These are phyloP conservation scores for Melitaea cinxia DNA, from an alignment of 1,140 invertebrate genomes.

Conservation along the genomic window DNA sequence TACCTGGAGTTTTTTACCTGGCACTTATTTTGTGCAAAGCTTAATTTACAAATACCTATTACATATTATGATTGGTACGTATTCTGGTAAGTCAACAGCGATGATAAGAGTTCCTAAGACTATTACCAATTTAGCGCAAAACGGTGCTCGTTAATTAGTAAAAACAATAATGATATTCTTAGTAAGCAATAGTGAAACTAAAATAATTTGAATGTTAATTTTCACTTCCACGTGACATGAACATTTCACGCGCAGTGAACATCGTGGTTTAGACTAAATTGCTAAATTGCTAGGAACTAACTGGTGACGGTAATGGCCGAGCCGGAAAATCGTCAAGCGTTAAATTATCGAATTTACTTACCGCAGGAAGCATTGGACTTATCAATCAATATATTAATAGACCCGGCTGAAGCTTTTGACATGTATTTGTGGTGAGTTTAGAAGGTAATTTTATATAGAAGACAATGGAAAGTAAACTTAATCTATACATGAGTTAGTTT, in stretches of 20 bases:
- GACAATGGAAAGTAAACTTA: too few species aligned
- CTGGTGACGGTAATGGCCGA: slow-evolving; percentile 87
- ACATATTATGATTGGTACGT: too few species aligned
- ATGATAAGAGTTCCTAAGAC: too few species aligned
- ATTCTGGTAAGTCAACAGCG: too few species aligned
- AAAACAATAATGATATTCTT: slow-evolving; percentile 1
- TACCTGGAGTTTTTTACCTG: too few species aligned
- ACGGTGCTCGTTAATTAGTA: neutral
- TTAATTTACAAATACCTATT: too few species aligned
- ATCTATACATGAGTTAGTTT: too few species aligned
- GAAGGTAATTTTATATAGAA: too few species aligned
- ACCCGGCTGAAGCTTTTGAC: neutral
- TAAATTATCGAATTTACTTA: slow-evolving; percentile 30
- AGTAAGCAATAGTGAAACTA: slow-evolving; percentile 17
- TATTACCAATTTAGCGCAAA: neutral
- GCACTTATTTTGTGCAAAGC: too few species aligned
- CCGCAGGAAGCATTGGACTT: slow-evolving; percentile 26
- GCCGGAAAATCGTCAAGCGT: slow-evolving; percentile 30
- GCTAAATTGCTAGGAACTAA: slow-evolving; percentile 56
- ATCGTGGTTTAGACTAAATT: slow-evolving; percentile 29
- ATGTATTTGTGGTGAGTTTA: too few species aligned
- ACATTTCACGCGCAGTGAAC: slow-evolving; percentile 31
- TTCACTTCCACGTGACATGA: slow-evolving; percentile 26
- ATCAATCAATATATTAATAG: slow-evolving; percentile 13
- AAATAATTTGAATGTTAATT: slow-evolving; percentile 22